phyloP scores from a whole-genome alignment of 2,888 invertebrate genomes.

The Amblyteles armatorius region DNA sequence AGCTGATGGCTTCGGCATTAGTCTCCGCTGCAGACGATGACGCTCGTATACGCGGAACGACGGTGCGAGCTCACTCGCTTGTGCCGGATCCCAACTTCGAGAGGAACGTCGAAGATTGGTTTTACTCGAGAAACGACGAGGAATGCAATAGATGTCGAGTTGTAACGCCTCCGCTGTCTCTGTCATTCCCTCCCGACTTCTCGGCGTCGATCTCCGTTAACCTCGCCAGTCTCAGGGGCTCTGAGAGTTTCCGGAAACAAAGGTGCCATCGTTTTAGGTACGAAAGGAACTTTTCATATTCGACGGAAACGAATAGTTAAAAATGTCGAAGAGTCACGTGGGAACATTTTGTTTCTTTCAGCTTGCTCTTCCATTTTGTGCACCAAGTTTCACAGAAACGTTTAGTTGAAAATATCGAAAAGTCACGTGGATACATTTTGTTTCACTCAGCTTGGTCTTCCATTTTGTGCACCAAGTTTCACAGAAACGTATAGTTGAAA shows the following conservation, averaged over 20 bases:
- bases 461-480: too few species aligned
- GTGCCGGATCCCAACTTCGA: constrained; percentile 55
- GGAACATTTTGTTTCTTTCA: too few species aligned
- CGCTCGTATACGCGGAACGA: constrained; percentile 53
- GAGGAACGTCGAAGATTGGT: constrained; percentile 74
- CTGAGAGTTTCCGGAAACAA: constrained; percentile 16
- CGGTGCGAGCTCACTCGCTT: constrained; percentile 48
- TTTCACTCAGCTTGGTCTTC: background rate
- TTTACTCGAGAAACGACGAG: constrained; percentile 71
- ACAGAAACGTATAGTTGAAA: too few species aligned
- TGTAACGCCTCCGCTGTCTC: constrained; percentile 61
- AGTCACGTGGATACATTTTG: background rate
- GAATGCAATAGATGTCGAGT: constrained; percentile 76
- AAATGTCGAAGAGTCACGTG: background rate
- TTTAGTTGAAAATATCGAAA: background rate
- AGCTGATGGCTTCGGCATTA: constrained; percentile 54
- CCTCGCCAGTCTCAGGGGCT: constrained; percentile 6
- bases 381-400: background rate
- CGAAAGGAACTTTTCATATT: background rate
- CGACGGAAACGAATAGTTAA: too few species aligned
- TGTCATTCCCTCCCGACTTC: constrained; percentile 43
- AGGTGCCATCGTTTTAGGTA: constrained; percentile 5
- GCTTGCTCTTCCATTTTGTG: too few species aligned
- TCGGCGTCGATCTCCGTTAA: constrained; percentile 40
- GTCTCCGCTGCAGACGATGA: constrained; percentile 58